Evolutionary conservation across 1,140 invertebrate genomes (phyloP), one percentile per base, ranked within the genome.

Genomic region (Drosophila setifemur): DNA sequence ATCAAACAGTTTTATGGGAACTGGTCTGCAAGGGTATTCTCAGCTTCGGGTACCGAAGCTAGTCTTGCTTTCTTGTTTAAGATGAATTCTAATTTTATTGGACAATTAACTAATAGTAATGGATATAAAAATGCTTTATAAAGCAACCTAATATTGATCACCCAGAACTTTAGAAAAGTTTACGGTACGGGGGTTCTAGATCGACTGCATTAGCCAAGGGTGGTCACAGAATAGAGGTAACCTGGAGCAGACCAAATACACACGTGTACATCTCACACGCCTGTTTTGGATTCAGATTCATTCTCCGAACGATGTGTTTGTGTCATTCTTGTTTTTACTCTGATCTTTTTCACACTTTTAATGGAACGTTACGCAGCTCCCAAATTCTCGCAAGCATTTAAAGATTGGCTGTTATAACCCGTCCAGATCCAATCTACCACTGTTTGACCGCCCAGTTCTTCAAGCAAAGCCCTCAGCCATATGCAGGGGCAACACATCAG

Each of bases 321-420:
- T 57, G 45, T 53, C 31, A 55, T 39, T 28, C 42, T 60, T 55
- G 42, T 75, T 52, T 19, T 43, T 58, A 53, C 33, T 54, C 48
- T 49, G 45, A 28, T 33, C 19, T 53, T 31, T 69, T 60, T 26
- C 68, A 68, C 60, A 79, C 42, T 74, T 60, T 55, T 60, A 64
- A 58, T n/a, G n/a, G 60, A 85, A 75, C 81, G 72, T 85, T 71
- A 75, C 70, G 71, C 74, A 74, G 74, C 44, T 70, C 52, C 44
- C 21, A n/a, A 23, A 43, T 11, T 18, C 64, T 39, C 1, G 35
- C 6, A 19, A 19, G 53, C 43, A 26, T 21, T 39, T 28, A 29
- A 26, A 9, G 21, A 26, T 58, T 7, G 12, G 14, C 33, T 7
- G 14, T 12, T 37, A 12, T 14, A 33, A 58, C 39, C 37, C 40